A percentile compares a stretch with the other conserved stretches of the same genome.
phyloP scores from a whole-genome alignment of 2,888 invertebrate genomes.

The Amiota minor region DNA sequence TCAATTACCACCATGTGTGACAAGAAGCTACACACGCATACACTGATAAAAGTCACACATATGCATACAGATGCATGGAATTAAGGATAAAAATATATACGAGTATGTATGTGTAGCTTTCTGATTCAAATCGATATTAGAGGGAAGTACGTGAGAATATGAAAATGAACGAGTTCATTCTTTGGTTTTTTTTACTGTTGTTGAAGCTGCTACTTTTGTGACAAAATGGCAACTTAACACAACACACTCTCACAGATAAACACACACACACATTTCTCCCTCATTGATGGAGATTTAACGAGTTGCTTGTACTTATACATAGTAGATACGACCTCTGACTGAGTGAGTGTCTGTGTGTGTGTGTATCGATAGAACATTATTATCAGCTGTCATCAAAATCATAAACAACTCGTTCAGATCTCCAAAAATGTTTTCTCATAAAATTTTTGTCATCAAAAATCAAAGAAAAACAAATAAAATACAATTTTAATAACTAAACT shows the following conservation, averaged over 20 bases:
- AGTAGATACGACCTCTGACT: conserved; percentile 29
- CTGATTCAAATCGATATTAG: conserved; percentile 63
- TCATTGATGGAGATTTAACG: conserved; percentile 66
- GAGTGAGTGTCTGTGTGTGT: background rate
- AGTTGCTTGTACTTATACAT: conserved; percentile 49
- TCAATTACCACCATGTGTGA: conserved; percentile 65
- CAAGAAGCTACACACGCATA: conserved; percentile 33
- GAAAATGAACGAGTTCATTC: conserved; percentile 57
- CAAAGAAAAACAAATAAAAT: conserved; percentile 35
- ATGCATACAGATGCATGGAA: conserved; percentile 22
- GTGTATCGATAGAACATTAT: conserved; percentile 44
- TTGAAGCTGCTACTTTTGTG: conserved; percentile 57
- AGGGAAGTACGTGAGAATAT: conserved; percentile 63
- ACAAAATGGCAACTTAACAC: conserved; percentile 54
- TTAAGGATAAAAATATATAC: conserved; percentile 18
- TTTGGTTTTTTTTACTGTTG: conserved; percentile 27
- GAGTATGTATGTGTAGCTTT: conserved; percentile 38
- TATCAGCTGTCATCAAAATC: conserved; percentile 55
- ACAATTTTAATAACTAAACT: conserved; percentile 30
- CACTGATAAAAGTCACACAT: conserved; percentile 27
- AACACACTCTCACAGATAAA: background rate
- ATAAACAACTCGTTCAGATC: conserved; percentile 57
- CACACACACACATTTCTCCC: conserved; percentile 34
- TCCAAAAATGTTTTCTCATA: background rate
- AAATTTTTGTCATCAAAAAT: background rate